Conservation (phyloP, 1,140 invertebrate genomes). For the Ctenoplectra terminalis region DNA sequence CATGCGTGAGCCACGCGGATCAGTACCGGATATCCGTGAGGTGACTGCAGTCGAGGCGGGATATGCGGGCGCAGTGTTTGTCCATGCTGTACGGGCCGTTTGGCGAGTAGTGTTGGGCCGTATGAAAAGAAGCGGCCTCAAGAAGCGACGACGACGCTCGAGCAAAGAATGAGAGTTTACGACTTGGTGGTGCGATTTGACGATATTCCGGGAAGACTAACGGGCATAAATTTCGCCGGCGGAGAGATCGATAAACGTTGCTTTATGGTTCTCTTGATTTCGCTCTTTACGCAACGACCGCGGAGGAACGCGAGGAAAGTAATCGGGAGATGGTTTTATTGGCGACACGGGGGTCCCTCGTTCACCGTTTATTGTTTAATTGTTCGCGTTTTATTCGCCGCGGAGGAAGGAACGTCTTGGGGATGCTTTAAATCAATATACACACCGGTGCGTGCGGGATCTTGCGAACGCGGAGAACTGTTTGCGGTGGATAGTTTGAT, state of each 20-base stretch:
- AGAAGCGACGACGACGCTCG: neutral
- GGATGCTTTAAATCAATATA: conserved; percentile 11
- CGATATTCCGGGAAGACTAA: conserved; percentile 28
- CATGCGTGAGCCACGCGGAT: conserved; percentile 45
- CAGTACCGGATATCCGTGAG: conserved; percentile 80
- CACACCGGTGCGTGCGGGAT: neutral
- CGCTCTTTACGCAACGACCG: neutral
- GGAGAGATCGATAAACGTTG: conserved; percentile 47
- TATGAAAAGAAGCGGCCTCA: neutral
- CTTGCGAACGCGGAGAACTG: too few species aligned
- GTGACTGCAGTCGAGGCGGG: conserved; percentile 68
- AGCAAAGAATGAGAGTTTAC: conserved; percentile 34
- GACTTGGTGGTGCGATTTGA: conserved; percentile 32
- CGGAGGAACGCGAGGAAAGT: neutral
- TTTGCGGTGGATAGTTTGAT: too few species aligned
- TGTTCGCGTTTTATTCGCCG: neutral
- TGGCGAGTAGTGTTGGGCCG: neutral
- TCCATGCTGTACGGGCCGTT: neutral
- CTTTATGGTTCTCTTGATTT: conserved; percentile 36
- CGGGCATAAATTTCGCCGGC: conserved; percentile 33
- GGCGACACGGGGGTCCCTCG: conserved; percentile 15
- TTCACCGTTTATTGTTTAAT: conserved; percentile 18
- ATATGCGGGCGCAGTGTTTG: conserved; percentile 77
- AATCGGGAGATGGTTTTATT: conserved; percentile 4
- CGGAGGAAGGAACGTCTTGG: neutral